Evolutionary conservation across 1,140 invertebrate species (phyloP), one percentile per base, ranked within the genome.

Genomic region (Aphaenogaster ashmeadi): DNA sequence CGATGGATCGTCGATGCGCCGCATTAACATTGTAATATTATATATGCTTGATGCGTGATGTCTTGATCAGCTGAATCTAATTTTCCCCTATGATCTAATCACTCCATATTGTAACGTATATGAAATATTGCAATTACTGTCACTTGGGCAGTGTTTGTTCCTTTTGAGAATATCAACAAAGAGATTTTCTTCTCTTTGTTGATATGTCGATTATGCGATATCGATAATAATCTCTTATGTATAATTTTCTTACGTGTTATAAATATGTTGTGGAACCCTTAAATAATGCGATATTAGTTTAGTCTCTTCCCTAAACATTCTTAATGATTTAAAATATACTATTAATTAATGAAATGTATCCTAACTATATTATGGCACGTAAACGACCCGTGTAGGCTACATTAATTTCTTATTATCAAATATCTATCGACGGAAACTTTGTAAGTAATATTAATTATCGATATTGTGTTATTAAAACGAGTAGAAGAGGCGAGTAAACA

Each of bases 71-170:
- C n/a, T 21, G 11, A 36, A 79, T 33, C 18, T 50, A 7, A 27
- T 33, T 60, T 47, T n/a, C 13, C 33, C 33, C n/a, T 78, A 64
- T 15, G 3, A 47, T 64, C 8, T 78, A 64, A 47, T 77, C n/a
- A 8, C 1, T 62, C 1, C 27, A 13, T 47, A 6, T 67, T 5
- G 5, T 36, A 27, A 77, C 4, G n/a, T n/a, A 1, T 75, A 41
- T 80, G 3, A 52, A 50, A 21, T 36, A 15, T 67, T 38, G 33
- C 66, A 64, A 50, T 78, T 78, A 78, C 75, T 78, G 77, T 79
- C 77, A 13, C 41, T 33, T 80, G 27, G 60, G 77, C 77, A 80
- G 77, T 80, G 77, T 52, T 50, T 52, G 60, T 79, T 47, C 6
- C 5, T 78, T 15, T 1, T 52, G 33, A 79, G 7, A 80, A n/a